phyloP scores from a whole-genome alignment of 2,797 vertebrate genomes.

The Anolis apletophallus region DNA sequence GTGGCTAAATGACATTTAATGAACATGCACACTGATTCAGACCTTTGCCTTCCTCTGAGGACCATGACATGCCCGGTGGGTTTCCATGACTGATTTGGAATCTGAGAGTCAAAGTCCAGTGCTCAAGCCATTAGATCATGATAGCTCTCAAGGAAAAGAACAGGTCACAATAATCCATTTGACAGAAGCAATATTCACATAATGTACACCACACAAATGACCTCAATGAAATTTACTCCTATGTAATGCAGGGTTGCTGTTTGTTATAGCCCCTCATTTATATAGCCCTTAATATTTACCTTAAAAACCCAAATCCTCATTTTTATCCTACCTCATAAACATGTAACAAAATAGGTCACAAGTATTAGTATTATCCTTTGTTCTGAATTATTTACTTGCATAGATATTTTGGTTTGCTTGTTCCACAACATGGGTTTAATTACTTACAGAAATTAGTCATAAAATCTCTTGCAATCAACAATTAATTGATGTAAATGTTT shows the following conservation, averaged over 20 bases:
- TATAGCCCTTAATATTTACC: background rate
- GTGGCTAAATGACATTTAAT: no score
- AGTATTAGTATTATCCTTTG: background rate
- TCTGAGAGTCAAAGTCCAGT: no score
- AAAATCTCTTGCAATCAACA: background rate
- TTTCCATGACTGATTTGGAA: no score
- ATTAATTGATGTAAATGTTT: background rate
- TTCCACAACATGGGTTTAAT: background rate
- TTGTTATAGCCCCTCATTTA: background rate
- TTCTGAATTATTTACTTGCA: background rate
- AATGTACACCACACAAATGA: background rate
- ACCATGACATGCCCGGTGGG: no score
- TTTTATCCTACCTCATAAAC: background rate
- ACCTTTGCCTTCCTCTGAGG: no score
- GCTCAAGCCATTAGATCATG: no score
- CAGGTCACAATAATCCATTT: background rate
- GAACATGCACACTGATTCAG: no score
- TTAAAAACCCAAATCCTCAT: background rate
- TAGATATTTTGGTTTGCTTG: background rate
- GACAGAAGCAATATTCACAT: background rate
- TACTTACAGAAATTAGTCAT: background rate
- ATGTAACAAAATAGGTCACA: background rate
- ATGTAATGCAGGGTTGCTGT: background rate
- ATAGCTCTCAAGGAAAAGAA: background rate
- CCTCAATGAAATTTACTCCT: background rate